Conservation (phyloP, 2,888 invertebrate genomes). For the Eurois occulta region DNA sequence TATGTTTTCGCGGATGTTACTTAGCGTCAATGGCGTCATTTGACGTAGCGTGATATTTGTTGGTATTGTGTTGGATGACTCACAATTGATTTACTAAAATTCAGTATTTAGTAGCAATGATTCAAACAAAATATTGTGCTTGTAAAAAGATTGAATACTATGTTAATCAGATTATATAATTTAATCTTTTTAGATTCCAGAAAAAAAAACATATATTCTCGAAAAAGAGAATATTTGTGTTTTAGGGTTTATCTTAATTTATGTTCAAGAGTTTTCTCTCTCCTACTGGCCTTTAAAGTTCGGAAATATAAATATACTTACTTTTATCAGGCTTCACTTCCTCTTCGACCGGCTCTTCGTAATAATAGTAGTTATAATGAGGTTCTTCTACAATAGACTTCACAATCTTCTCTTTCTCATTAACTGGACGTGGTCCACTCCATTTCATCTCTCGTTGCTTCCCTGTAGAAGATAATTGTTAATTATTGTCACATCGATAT, state of each 20-base stretch:
- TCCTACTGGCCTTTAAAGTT: not conserved
- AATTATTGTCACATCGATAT: not conserved
- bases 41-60: not conserved
- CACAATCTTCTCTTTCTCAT: not conserved
- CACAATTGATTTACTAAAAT: not conserved
- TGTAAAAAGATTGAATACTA: not conserved
- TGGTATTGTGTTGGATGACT: not conserved
- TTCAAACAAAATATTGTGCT: not conserved
- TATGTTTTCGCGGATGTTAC: not conserved
- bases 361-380: not conserved
- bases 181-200: not conserved
- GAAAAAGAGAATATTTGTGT: not conserved
- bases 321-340: conserved; percentile 28
- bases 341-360: not conserved
- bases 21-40: not conserved
- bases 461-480: conserved; percentile 30
- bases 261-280: not conserved
- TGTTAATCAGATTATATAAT: not conserved
- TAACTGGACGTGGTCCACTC: conserved; percentile 28
- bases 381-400: not conserved
- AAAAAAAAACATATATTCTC: not conserved
- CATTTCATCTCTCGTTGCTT: conserved; percentile 28
- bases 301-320: not conserved
- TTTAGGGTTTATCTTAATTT: not conserved
- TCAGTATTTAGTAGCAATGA: not conserved